phyloP scores from a whole-genome alignment of 2,888 invertebrate species.

The Epistrophella euchroma region DNA sequence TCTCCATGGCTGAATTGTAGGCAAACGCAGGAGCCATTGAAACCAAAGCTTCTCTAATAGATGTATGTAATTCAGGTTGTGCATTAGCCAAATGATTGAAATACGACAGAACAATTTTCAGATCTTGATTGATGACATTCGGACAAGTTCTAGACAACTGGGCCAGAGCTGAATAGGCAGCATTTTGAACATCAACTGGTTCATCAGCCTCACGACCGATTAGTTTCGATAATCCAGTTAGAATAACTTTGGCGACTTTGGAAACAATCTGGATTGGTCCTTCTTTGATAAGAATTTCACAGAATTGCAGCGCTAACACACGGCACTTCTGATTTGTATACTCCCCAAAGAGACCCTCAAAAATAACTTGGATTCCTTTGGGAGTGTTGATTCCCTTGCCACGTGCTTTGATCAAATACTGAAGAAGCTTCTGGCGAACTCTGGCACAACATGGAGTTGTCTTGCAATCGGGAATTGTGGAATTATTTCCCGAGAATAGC shows the following conservation, averaged over 20 bases:
- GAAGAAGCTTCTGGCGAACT: conserved; percentile 92
- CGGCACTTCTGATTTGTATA: conserved; percentile 93
- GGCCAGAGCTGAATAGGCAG: conserved; percentile 83
- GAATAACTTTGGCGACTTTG: conserved; percentile 82
- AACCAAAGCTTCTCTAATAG: conserved; percentile 88
- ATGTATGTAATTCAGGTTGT: conserved; percentile 85
- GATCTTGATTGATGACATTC: conserved; percentile 88
- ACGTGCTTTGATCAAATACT: conserved; percentile 90
- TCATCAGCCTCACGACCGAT: conserved; percentile 82
- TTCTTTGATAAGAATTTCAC: conserved; percentile 92
- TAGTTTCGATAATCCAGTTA: conserved; percentile 82
- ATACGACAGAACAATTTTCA: conserved; percentile 83
- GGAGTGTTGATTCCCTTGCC: conserved; percentile 90
- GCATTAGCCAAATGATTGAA: conserved; percentile 82
- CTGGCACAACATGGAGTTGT: conserved; percentile 92
- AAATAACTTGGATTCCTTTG: conserved; percentile 94
- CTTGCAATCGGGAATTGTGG: conserved; percentile 88
- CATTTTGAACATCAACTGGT: conserved; percentile 84
- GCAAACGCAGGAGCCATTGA: conserved; percentile 89
- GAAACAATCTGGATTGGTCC: conserved; percentile 82
- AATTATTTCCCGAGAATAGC: conserved; percentile 86
- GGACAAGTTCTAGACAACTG: conserved; percentile 85
- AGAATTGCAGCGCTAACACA: conserved; percentile 91
- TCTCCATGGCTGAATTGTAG: conserved; percentile 79
- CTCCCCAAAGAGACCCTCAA: conserved; percentile 93